Base-by-base conservation (phyloP, 2,888 invertebrate species). In the Crossocerus cetratus region DNA sequence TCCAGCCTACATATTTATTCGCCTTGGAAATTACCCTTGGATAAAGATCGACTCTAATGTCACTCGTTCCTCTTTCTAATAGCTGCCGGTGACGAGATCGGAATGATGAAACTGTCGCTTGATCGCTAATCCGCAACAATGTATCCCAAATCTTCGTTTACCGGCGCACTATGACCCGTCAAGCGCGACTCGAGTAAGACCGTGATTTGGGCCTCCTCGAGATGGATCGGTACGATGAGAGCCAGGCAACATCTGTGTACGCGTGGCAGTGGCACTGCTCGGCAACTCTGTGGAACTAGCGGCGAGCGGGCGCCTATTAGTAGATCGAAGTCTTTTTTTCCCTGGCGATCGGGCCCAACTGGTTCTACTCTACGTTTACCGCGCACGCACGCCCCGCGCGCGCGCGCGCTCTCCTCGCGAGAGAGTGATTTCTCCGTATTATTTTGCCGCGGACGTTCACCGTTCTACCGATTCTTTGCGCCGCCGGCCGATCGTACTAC, bases 391-490 rank as follows among this genome's bases (percentile, higher is more conserved):
- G 8, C n/a, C n/a, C n/a, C 3, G 32, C 32, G 8, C 3, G 32
- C 32, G 2, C 32, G 32, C 32, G 11, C 32, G 32, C 32, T 8
- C 32, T 32, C 75, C n/a, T n/a, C n/a, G n/a, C 75, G 75, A 75
- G 75, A 76, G 75, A 76, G 66, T 8, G 66, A 70, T 60, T 74
- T 64, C 53, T 21, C 59, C 23, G 62, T 20, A 45, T 54, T 65
- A 60, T 22, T 58, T 61, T 22, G 44, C 21, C 22, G 16, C 22
- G 20, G 45, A 13, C 20, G n/a, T 21, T 21, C 21, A 60, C 22
- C 45, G 58, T 59, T 42, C 18, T 43, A 23, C 11, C 49, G 49
- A 49, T 49, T 49, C 16, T 49, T 49, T 49, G n/a, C n/a, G n/a
- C n/a, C 14, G n/a, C 49, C n/a, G 3, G 8, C 14, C 14, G 49